Evolutionary conservation across 2,113 vertebrate species (phyloP), one percentile per base, ranked within the genome.

Genomic region (Rhabdomys dilectus): DNA sequence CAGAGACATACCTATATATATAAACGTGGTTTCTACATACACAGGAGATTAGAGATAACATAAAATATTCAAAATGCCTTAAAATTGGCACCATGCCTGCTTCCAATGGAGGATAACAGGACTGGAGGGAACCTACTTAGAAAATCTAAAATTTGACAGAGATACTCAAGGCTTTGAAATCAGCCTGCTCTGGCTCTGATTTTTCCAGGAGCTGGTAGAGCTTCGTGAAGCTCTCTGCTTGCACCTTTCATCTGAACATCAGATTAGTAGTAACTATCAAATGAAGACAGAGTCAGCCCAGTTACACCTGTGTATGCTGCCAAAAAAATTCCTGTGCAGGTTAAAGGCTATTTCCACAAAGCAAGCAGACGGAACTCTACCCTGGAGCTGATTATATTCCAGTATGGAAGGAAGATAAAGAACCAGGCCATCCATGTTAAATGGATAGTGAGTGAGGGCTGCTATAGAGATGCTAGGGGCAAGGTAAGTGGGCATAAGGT

Each of bases 401-500:
- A 11, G 31, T 9, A 29, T 11, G 31, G 42, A 89, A 62, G 53
- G 81, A 68, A 64, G n/a, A 21, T 45, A 73, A 66, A 60, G 36
- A 91, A 17, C 2, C 31, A 48, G 45, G 16, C 31, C 9, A 3
- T 31, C 22, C 48, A 19, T 34, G 34, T 19, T 8, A 89, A 56
- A n/a, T 45, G 73, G 58, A 21, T 39, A 39, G 56, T 26, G n/a
- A 0, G 10, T 24, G 42, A 6, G 2, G 4, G 53, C 53, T 77
- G 1, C 64, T 21, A 0, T 42, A 31, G 24, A 48, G 24, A 39
- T 45, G 10, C 36, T n/a, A 39, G 15, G n/a, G 8, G 4, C 22
- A 53, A 88, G 9, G 7, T 8, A 58, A 56, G 42, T 31, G 3
- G 0, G 13, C 45, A 4, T 0, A 0, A 45, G n/a, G 22, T 11